These are phyloP conservation scores for Nothura maculosa DNA, from an alignment of 2,797 vertebrate species.

Conservation along the genomic window DNA sequence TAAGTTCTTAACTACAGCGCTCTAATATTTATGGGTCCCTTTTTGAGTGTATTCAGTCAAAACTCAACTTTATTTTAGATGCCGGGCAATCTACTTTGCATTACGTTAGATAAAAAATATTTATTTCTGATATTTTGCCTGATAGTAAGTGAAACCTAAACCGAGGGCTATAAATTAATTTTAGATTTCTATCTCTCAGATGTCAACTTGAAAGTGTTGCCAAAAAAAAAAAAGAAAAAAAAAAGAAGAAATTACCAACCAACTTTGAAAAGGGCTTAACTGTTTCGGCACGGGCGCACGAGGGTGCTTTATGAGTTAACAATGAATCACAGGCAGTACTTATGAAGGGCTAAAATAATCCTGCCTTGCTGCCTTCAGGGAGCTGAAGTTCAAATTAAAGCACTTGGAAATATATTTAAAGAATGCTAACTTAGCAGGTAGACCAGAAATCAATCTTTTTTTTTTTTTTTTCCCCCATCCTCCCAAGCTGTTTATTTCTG, in stretches of 20 bases:
- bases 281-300: constrained; percentile 76
- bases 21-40: constrained; percentile 83
- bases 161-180: constrained; percentile 65
- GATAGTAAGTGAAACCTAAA: constrained; percentile 60
- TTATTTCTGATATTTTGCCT: constrained; percentile 71
- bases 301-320: constrained; percentile 80
- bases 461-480: neutral
- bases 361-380: constrained; percentile 80
- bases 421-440: constrained; percentile 73
- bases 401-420: constrained; percentile 81
- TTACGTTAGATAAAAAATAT: constrained; percentile 70
- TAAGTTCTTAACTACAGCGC: constrained; percentile 84
- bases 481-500: constrained; percentile 65
- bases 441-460: constrained; percentile 60
- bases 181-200: constrained; percentile 76
- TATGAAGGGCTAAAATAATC: constrained; percentile 81
- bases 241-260: constrained; percentile 36
- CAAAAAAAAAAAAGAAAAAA: constrained; percentile 44
- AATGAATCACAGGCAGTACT: constrained; percentile 82
- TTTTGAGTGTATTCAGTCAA: constrained; percentile 79
- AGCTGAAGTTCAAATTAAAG: constrained; percentile 82
- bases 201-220: constrained; percentile 76
- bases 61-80: constrained; percentile 79
- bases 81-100: constrained; percentile 50
- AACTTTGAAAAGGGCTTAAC: constrained; percentile 76